A percentile compares a stretch with the other conserved stretches of the same genome.
phyloP scores from a whole-genome alignment of 2,797 vertebrate genomes.

The Sebastes melanostomus region DNA sequence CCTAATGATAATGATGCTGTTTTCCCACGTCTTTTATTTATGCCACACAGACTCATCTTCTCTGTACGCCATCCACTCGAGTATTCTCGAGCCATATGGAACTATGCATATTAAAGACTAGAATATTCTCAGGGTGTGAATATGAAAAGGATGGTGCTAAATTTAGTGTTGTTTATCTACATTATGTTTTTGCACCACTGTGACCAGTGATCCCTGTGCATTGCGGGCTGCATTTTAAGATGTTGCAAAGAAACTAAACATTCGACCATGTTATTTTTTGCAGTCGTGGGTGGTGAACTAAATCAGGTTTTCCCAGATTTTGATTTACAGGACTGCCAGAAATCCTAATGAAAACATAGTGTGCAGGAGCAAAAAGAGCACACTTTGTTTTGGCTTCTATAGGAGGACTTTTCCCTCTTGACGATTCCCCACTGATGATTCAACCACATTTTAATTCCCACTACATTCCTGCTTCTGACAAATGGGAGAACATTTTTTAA shows the following conservation, averaged over 20 bases:
- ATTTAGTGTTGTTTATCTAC: conserved; percentile 36
- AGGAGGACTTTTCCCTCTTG: neutral
- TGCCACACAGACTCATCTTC: conserved; percentile 16
- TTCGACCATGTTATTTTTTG: neutral
- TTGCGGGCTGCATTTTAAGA: conserved; percentile 9
- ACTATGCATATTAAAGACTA: conserved; percentile 41
- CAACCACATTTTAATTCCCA: conserved; percentile 10
- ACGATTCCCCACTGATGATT: neutral
- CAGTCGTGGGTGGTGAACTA: neutral
- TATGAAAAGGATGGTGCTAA: conserved; percentile 28
- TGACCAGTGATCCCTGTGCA: neutral
- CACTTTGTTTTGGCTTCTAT: neutral
- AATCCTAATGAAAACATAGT: neutral
- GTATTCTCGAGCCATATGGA: conserved; percentile 34
- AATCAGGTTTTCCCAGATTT: neutral
- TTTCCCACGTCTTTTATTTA: conserved; percentile 43
- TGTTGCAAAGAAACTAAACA: neutral
- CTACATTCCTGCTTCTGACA: conserved; percentile 7
- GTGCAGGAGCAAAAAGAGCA: neutral
- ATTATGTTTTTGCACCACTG: conserved; percentile 22
- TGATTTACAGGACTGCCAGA: neutral
- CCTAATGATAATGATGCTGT: conserved; percentile 48
- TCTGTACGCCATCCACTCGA: conserved; percentile 11
- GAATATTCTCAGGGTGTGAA: conserved; percentile 39
- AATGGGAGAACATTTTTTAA: neutral